A percentile compares a stretch with the other conserved stretches of the same genome.
These are phyloP conservation scores for Agonopterix arenella DNA, from an alignment of 2,888 invertebrate genomes.

Conservation along the genomic window DNA sequence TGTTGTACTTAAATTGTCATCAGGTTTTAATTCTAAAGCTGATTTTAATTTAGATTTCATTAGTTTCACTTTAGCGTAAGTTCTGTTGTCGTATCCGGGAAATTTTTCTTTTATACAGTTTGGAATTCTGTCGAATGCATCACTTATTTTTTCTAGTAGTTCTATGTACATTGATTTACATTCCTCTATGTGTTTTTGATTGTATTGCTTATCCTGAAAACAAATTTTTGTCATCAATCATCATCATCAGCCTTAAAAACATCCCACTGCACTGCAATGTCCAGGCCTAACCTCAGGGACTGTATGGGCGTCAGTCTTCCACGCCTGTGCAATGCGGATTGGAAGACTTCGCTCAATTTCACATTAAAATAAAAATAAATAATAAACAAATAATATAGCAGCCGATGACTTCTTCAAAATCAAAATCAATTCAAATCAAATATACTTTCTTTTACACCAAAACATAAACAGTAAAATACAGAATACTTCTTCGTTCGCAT, in stretches of 20 bases:
- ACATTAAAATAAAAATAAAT: no score
- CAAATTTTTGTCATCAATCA: background rate
- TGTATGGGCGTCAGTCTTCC: no score
- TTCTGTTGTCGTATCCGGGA: constrained; percentile 75
- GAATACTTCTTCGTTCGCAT: no score
- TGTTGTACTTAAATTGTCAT: constrained; percentile 21
- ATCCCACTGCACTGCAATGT: no score
- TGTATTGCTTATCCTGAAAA: constrained; percentile 26
- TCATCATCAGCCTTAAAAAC: no score
- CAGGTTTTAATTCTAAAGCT: constrained; percentile 54
- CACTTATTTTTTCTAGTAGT: constrained; percentile 79
- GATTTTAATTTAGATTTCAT: constrained; percentile 76
- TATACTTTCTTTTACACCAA: no score
- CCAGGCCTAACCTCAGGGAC: no score
- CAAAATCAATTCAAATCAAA: no score
- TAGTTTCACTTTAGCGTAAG: constrained; percentile 75
- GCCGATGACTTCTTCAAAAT: no score
- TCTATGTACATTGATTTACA: constrained; percentile 76
- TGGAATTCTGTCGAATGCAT: constrained; percentile 80
- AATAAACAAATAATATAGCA: no score
- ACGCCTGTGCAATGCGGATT: background rate
- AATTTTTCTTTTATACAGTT: constrained; percentile 76
- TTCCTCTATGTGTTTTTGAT: constrained; percentile 32
- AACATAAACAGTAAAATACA: no score
- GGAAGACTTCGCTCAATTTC: no score